These are phyloP conservation scores for Rhincodon typus DNA, from an alignment of 2,797 vertebrate species.

Conservation along the genomic window DNA sequence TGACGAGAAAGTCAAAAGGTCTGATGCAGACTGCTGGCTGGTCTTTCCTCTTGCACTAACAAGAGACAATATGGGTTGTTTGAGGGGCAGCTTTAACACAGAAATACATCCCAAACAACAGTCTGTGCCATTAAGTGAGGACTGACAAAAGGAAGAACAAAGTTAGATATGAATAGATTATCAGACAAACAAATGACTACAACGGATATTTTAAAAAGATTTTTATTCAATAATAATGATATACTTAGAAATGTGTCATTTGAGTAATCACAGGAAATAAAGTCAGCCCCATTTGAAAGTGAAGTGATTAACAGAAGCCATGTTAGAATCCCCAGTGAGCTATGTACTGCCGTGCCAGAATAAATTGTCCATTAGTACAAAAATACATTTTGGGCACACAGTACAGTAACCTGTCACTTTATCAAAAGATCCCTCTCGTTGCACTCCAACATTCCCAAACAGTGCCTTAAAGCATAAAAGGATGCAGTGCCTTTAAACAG, in stretches of 20 bases:
- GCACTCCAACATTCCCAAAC: slow-evolving; percentile 80
- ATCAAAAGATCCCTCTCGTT: slow-evolving; percentile 81
- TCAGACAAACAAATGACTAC: slow-evolving; percentile 11
- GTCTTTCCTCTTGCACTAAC: background rate
- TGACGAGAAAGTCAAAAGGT: background rate
- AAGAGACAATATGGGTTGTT: background rate
- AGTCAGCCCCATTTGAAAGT: slow-evolving; percentile 82
- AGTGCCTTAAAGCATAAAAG: slow-evolving; percentile 64
- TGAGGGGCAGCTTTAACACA: too few species aligned
- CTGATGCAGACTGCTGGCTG: background rate
- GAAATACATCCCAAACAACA: too few species aligned
- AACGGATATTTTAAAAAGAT: slow-evolving; percentile 88
- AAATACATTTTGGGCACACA: slow-evolving; percentile 99
- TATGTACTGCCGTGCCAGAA: slow-evolving; percentile 94
- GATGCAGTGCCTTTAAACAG: slow-evolving; percentile 15
- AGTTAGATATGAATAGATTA: background rate
- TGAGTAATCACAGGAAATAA: slow-evolving; percentile 54
- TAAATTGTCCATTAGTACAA: slow-evolving; percentile 99
- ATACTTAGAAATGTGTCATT: slow-evolving; percentile 96
- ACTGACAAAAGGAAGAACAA: background rate
- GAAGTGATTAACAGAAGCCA: slow-evolving; percentile 82
- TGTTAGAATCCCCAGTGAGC: slow-evolving; percentile 91
- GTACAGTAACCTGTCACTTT: slow-evolving; percentile 98
- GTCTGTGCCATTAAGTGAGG: background rate
- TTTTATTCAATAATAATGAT: slow-evolving; percentile 93